Percentiles rank a stretch among this genome's conserved stretches.
These are phyloP conservation scores for Morus bassanus DNA, from an alignment of 2,797 vertebrate genomes.

Conservation along the genomic window DNA sequence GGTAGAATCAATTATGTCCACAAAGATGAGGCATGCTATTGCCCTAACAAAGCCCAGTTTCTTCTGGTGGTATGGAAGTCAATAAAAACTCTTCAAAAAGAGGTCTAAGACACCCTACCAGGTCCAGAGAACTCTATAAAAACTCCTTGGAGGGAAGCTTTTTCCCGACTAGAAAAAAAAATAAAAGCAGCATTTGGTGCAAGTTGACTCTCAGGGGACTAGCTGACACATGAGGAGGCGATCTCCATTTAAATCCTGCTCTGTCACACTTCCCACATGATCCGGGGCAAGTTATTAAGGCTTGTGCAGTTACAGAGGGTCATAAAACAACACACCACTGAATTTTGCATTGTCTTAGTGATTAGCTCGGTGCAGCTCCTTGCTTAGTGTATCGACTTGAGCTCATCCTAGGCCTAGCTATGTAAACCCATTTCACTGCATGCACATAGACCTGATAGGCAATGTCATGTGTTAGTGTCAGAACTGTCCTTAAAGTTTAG, in stretches of 20 bases:
- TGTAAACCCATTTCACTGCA: background rate
- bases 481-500: background rate
- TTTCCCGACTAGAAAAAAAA: background rate
- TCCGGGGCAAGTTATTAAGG: background rate
- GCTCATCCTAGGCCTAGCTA: background rate
- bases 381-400: background rate
- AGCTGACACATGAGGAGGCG: background rate
- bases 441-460: background rate
- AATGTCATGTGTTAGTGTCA: background rate
- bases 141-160: background rate
- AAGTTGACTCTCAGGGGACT: background rate
- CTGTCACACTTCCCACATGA: background rate
- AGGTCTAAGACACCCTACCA: background rate
- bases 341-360: background rate
- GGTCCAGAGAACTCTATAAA: background rate
- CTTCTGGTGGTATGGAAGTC: accelerated
- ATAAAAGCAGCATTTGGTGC: background rate
- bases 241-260: background rate
- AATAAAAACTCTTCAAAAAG: background rate
- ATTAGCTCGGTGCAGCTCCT: background rate
- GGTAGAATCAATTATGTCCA: background rate
- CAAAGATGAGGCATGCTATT: background rate
- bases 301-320: background rate
- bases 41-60: background rate
- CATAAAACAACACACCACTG: background rate